Evolutionary conservation across 2,797 vertebrate genomes (phyloP).

Genomic region (Ctenosaura bakeri): DNA sequence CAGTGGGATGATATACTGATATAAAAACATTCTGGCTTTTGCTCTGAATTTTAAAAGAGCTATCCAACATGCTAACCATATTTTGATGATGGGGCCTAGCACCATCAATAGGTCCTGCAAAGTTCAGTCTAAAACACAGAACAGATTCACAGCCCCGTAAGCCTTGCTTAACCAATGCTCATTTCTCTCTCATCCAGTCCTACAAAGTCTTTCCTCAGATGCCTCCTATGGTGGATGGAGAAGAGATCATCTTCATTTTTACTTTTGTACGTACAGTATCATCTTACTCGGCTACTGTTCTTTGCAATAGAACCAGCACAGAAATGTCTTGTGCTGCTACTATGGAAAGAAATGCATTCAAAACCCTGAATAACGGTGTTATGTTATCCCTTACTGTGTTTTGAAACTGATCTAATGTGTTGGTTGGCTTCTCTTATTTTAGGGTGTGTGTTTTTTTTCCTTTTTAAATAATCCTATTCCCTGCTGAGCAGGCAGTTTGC

Average conservation of each 20-base stretch:
- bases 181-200: not conserved
- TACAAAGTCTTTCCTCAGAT: not conserved
- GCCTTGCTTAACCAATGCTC: not conserved
- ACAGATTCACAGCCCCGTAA: no score
- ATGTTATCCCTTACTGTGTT: not conserved
- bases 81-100: no score
- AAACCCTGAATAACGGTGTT: not conserved
- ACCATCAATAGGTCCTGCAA: no score
- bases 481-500: not conserved
- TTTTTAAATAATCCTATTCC: not conserved
- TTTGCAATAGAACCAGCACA: not conserved
- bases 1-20: no score
- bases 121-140: no score
- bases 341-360: not conserved
- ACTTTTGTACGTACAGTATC: not conserved
- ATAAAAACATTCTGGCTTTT: no score
- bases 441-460: not conserved
- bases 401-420: not conserved
- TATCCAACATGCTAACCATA: no score
- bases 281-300: not conserved
- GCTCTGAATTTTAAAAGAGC: no score
- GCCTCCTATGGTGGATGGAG: not conserved
- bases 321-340: not conserved
- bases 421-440: not conserved
- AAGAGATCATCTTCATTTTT: not conserved